Evolutionary conservation across 2,113 vertebrate genomes (phyloP).

Genomic region (Enhydra lutris): DNA sequence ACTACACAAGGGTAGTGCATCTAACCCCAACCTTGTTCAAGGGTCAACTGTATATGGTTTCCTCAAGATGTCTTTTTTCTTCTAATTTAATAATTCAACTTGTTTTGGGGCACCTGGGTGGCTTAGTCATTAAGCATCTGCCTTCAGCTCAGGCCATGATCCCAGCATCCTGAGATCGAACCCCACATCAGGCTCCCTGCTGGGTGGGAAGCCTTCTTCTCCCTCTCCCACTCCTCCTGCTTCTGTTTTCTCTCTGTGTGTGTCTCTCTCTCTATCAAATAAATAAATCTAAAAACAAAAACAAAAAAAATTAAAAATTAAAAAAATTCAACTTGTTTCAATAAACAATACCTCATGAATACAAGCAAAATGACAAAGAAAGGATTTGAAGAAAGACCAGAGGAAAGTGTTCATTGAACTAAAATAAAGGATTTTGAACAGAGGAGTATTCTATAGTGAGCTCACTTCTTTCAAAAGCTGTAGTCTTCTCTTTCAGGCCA

Average conservation of each 20-base stretch:
- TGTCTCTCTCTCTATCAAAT: too few relatives aligned
- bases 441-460: neutral
- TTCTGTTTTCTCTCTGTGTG: too few relatives aligned
- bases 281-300: too few relatives aligned
- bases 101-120: neutral
- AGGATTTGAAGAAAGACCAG: neutral
- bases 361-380: neutral
- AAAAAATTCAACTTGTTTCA: neutral
- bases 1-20: neutral
- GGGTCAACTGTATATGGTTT: neutral
- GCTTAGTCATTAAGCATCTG: too few relatives aligned
- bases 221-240: too few relatives aligned
- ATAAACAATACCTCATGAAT: neutral
- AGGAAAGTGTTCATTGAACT: neutral
- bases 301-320: too few relatives aligned
- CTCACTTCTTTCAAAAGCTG: neutral
- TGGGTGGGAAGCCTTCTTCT: too few relatives aligned
- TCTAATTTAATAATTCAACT: neutral
- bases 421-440: neutral
- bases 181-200: too few relatives aligned
- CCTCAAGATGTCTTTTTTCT: neutral
- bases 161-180: too few relatives aligned
- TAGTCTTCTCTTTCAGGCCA: accelerated
- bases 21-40: neutral
- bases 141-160: too few relatives aligned